A percentile compares a stretch with the other conserved stretches of the same genome.
Evolutionary conservation across 2,888 invertebrate species (phyloP).

Genomic region (Torymus tubicola): DNA sequence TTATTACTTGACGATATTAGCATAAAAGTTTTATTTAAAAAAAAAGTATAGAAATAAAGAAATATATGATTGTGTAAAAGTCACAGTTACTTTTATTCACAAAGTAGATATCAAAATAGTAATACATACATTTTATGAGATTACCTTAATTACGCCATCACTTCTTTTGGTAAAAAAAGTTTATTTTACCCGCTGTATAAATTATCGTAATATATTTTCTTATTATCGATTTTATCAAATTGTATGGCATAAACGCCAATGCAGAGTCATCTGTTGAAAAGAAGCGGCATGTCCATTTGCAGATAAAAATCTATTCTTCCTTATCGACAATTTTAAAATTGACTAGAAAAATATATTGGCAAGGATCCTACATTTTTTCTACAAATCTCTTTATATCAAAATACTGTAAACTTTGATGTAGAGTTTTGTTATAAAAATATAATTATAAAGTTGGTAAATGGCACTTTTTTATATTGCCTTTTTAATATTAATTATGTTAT

Average conservation of each 20-base stretch:
- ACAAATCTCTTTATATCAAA: slow-evolving; percentile 36
- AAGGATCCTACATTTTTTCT: slow-evolving; percentile 30
- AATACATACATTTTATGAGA: neutral
- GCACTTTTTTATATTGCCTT: slow-evolving; percentile 7
- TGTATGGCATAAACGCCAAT: slow-evolving; percentile 4
- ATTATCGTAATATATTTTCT: too few species aligned
- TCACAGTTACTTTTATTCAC: neutral
- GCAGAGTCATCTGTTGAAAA: slow-evolving; percentile 53
- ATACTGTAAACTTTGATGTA: slow-evolving; percentile 16
- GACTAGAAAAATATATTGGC: slow-evolving; percentile 58
- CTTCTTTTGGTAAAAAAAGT: too few species aligned
- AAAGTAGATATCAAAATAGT: neutral
- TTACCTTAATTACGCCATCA: too few species aligned
- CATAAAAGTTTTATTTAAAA: too few species aligned
- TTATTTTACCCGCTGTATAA: too few species aligned
- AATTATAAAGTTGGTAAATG: slow-evolving; percentile 33
- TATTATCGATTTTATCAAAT: neutral
- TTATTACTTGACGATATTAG: too few species aligned
- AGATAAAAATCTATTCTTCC: slow-evolving; percentile 31
- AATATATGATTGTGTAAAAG: too few species aligned
- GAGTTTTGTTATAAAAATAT: slow-evolving; percentile 38
- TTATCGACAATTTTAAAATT: slow-evolving; percentile 54
- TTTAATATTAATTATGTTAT: slow-evolving; percentile 6
- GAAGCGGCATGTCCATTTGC: slow-evolving; percentile 9
- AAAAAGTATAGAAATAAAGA: too few species aligned